Conservation (phyloP, 2,797 vertebrate species). For the Notoglanidium macrostoma region DNA sequence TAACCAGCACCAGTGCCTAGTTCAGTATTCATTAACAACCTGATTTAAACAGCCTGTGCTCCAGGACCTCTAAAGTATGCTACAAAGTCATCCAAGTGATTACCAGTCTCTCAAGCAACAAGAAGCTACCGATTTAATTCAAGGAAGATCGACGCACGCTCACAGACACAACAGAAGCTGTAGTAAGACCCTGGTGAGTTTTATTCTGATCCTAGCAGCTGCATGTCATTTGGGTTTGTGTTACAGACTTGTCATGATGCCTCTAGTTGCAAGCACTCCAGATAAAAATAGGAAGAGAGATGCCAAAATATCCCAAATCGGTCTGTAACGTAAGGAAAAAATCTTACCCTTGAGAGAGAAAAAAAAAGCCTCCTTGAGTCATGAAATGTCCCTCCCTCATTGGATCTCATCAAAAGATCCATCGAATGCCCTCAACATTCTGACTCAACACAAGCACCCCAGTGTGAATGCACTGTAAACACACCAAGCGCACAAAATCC, state of each 20-base stretch:
- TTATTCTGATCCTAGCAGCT: constrained; percentile 30
- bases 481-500: constrained; percentile 24
- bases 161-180: neutral
- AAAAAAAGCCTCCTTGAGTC: constrained; percentile 15
- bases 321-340: constrained; percentile 7
- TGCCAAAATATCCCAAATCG: constrained; percentile 12
- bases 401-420: neutral
- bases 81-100: neutral
- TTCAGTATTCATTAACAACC: constrained; percentile 8
- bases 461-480: constrained; percentile 10
- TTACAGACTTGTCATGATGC: constrained; percentile 12
- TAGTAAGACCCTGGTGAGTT: neutral
- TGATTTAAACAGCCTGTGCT: neutral
- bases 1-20: neutral
- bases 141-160: neutral
- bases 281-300: constrained; percentile 14
- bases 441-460: neutral
- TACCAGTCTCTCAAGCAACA: neutral
- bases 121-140: neutral
- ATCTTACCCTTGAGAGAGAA: constrained; percentile 1
- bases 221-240: constrained; percentile 24
- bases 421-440: constrained; percentile 38
- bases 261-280: constrained; percentile 17
- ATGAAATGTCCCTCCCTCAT: constrained; percentile 42
- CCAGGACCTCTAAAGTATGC: constrained; percentile 1